These are phyloP conservation scores for Pterocles burchelli DNA, from an alignment of 2,113 vertebrate genomes.

Conservation along the genomic window DNA sequence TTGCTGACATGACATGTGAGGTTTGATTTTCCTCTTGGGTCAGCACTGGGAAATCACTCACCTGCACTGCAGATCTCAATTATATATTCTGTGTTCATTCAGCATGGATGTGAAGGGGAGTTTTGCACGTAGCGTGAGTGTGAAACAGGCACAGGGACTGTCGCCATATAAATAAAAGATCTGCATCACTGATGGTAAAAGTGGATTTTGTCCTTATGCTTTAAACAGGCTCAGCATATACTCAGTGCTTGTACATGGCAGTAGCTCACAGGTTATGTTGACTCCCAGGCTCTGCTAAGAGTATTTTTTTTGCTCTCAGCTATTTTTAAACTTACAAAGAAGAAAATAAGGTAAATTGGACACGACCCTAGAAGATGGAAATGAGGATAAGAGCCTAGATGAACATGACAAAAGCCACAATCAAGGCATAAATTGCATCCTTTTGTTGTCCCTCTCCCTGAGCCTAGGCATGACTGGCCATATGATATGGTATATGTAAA, in stretches of 20 bases:
- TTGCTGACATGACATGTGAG: neutral
- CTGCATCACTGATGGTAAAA: slow-evolving; percentile 3
- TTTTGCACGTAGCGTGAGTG: slow-evolving; percentile 9
- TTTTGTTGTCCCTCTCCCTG: slow-evolving; percentile 26
- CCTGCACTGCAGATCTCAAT: slow-evolving; percentile 55
- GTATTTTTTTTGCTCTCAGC: neutral
- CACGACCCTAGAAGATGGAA: slow-evolving; percentile 35
- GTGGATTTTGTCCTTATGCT: neutral
- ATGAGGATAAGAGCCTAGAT: slow-evolving; percentile 26
- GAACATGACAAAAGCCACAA: slow-evolving; percentile 58
- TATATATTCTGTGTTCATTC: slow-evolving; percentile 50
- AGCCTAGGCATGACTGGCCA: neutral
- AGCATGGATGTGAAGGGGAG: neutral
- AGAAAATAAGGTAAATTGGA: slow-evolving; percentile 60
- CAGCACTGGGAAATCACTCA: slow-evolving; percentile 36
- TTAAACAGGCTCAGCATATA: neutral
- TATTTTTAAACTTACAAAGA: slow-evolving; percentile 51
- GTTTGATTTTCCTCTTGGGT: neutral
- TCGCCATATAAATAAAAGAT: slow-evolving; percentile 29
- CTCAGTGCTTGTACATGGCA: neutral
- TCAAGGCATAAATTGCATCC: slow-evolving; percentile 55
- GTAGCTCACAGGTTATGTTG: neutral
- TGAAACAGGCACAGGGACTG: slow-evolving; percentile 16
- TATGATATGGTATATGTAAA: slow-evolving; percentile 7
- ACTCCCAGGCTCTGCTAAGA: neutral